Conservation (phyloP, 2,797 vertebrate species). For the Scleropages formosus region DNA sequence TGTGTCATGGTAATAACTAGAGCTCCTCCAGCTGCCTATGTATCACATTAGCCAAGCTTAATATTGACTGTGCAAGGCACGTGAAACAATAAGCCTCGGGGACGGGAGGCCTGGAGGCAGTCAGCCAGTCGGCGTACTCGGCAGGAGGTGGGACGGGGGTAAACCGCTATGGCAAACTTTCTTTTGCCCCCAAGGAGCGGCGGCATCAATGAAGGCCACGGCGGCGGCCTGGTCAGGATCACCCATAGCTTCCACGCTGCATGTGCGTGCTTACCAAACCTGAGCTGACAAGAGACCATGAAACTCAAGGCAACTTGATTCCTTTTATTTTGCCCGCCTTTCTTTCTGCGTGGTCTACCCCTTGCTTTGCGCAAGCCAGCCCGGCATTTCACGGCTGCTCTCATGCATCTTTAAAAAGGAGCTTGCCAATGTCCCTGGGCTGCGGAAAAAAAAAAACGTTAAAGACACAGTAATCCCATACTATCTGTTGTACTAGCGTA, state of each 20-base stretch:
- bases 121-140: conserved; percentile 68
- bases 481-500: neutral
- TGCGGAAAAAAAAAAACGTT: neutral
- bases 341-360: neutral
- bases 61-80: conserved; percentile 73
- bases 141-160: conserved; percentile 64
- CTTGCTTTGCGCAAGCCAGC: conserved; percentile 3
- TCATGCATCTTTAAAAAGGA: neutral
- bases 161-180: conserved; percentile 67
- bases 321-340: conserved; percentile 39
- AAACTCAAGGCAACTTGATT: conserved; percentile 67
- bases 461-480: neutral
- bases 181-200: conserved; percentile 72
- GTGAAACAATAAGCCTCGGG: conserved; percentile 71
- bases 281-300: conserved; percentile 59
- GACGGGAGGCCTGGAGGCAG: conserved; percentile 68
- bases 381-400: conserved; percentile 10
- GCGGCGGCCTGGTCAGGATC: conserved; percentile 54
- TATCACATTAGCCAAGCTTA: conserved; percentile 81
- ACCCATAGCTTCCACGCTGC: conserved; percentile 46
- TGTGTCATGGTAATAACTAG: conserved; percentile 81
- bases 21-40: conserved; percentile 78
- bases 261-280: conserved; percentile 57
- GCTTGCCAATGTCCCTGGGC: neutral
- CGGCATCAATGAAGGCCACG: conserved; percentile 66